Evolutionary conservation across 2,888 invertebrate genomes (phyloP), one percentile per base, ranked within the genome.

Genomic region (Dryobota labecula): DNA sequence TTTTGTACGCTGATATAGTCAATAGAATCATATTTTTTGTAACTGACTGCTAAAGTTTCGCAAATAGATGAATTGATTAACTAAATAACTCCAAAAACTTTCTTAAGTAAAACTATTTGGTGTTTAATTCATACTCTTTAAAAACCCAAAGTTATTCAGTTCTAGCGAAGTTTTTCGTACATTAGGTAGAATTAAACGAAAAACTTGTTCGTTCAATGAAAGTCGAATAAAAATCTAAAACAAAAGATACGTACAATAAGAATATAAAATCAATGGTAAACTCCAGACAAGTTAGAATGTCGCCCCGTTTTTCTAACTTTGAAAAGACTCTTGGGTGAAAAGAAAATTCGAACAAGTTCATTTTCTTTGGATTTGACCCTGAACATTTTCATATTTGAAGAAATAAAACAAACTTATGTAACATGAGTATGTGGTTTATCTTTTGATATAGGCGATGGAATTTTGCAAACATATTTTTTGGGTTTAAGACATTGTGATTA

Each of bases 241-340:
- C 74, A 78, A 79, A 80, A 75, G 70, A 58, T 60, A 80, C 43
- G 57, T 61, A 68, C 75, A 80, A 66, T 70, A 70, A 68, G 70
- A 78, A 78, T 69, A 76, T 64, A 83, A 81, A 84, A 84, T 83
- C 84, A 83, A 84, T 84, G 70, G 47, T 57, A 81, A 80, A 78
- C 58, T 78, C 60, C 68, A 36, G 60, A 72, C 63, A 82, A 83
- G 79, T 82, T 77, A 24, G 75, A 80, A 74, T 53, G 69, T 71
- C 69, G 78, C 78, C 57, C 68, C 68, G 56, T 76, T 84, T 78
- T 81, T 70, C 74, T 66, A 84, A 84, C 81, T 78, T 84, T 57
- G 67, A 56, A 84, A 72, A 80, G 56, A 73, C 62, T 69, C 60
- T 73, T 43, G 69, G 58, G 70, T 45, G 67, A 72, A 79, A 78